Conservation (phyloP, 2,797 vertebrate species). For the Astyanax mexicanus region DNA sequence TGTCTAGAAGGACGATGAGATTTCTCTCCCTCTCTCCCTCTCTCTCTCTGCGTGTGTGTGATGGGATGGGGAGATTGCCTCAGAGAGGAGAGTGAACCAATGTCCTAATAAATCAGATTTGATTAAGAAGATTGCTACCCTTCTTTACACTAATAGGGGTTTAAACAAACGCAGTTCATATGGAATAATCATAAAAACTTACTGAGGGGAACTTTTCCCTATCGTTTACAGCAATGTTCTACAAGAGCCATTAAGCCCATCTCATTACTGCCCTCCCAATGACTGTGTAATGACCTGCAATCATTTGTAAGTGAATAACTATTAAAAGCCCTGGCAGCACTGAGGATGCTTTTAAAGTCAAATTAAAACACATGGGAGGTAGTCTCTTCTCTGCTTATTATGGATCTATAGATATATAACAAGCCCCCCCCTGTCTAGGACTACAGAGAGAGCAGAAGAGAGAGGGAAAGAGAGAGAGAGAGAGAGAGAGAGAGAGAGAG, state of each 20-base stretch:
- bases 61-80: constrained; percentile 54
- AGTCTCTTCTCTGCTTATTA: constrained; percentile 85
- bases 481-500: constrained; percentile 22
- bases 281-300: constrained; percentile 98
- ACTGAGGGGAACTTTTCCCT: constrained; percentile 90
- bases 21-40: constrained; percentile 9
- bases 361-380: constrained; percentile 91
- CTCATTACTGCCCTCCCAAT: constrained; percentile 95
- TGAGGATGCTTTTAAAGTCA: constrained; percentile 88
- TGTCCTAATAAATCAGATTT: constrained; percentile 84
- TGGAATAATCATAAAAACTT: constrained; percentile 93
- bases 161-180: constrained; percentile 87
- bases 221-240: constrained; percentile 91
- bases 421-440: constrained; percentile 57
- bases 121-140: constrained; percentile 93
- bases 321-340: constrained; percentile 92
- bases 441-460: constrained; percentile 35
- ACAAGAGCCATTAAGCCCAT: constrained; percentile 92
- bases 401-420: constrained; percentile 75
- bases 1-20: constrained; percentile 53
- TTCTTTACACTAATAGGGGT: constrained; percentile 87
- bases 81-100: constrained; percentile 67
- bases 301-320: constrained; percentile 96
- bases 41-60: constrained; percentile 34
- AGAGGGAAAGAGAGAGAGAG: constrained; percentile 20